Percentiles rank a stretch among this genome's conserved stretches.
Conservation (phyloP, 2,113 vertebrate species). For the Scomber colias region DNA sequence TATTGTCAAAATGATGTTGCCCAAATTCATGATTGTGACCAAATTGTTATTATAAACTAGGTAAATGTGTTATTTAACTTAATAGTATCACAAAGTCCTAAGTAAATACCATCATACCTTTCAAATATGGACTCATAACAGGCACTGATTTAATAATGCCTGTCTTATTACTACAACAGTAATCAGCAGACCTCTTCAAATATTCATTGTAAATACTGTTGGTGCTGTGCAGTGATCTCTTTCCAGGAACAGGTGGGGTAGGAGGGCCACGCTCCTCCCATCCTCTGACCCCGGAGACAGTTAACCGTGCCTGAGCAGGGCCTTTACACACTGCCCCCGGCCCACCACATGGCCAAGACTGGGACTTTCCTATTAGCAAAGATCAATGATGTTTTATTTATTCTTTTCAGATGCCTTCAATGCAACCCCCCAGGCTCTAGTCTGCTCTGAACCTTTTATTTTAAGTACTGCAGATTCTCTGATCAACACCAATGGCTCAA, state of each 20-base stretch:
- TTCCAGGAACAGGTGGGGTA: slow-evolving; percentile 73
- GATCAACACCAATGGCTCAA: slow-evolving; percentile 10
- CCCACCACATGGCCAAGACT: slow-evolving; percentile 10
- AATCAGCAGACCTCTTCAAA: slow-evolving; percentile 57
- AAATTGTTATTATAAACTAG: too few relatives aligned
- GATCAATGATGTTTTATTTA: slow-evolving; percentile 75
- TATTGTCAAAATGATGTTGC: neutral
- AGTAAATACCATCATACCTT: neutral
- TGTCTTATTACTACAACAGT: slow-evolving; percentile 30
- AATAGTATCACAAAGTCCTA: neutral
- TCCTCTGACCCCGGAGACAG: slow-evolving; percentile 36
- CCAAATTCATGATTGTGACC: too few relatives aligned
- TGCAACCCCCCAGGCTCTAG: slow-evolving; percentile 16
- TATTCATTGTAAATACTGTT: slow-evolving; percentile 62
- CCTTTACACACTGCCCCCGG: slow-evolving; percentile 29
- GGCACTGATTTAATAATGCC: slow-evolving; percentile 19
- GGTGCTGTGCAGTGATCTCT: slow-evolving; percentile 57
- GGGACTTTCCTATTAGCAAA: slow-evolving; percentile 46
- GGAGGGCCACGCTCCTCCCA: slow-evolving; percentile 41
- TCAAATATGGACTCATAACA: slow-evolving; percentile 4
- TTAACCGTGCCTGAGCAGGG: slow-evolving; percentile 28
- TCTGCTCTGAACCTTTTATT: slow-evolving; percentile 22
- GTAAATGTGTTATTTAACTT: neutral
- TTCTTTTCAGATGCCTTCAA: slow-evolving; percentile 49
- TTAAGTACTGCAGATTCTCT: slow-evolving; percentile 3